phyloP scores from a whole-genome alignment of 2,888 invertebrate genomes.

The Pammene fasciana region DNA sequence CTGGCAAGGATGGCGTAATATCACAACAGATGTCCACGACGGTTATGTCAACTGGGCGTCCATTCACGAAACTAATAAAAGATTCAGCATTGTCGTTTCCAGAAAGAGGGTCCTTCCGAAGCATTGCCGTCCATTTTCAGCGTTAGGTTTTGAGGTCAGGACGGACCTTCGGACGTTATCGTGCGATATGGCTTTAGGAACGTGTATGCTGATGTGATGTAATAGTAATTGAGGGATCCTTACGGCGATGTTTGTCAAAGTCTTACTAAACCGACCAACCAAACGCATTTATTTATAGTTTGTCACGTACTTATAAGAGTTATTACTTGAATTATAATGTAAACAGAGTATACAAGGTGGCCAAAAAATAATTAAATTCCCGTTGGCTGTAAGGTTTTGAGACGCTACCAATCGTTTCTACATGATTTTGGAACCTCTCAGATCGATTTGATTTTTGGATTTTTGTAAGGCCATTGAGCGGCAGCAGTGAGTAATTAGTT shows the following conservation, averaged over 20 bases:
- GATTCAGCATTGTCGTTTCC: constrained; percentile 80
- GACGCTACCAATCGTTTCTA: no score
- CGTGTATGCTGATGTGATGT: constrained; percentile 44
- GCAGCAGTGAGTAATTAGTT: no score
- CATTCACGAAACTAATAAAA: constrained; percentile 82
- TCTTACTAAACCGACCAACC: not conserved
- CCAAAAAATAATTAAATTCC: no score
- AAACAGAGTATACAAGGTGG: no score
- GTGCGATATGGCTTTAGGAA: constrained; percentile 63
- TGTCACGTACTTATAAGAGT: no score
- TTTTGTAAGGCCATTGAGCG: no score
- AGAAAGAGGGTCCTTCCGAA: constrained; percentile 71
- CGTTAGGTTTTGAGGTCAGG: constrained; percentile 58
- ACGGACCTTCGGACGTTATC: constrained; percentile 66
- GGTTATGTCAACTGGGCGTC: constrained; percentile 80
- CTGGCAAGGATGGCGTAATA: constrained; percentile 75
- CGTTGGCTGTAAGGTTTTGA: no score
- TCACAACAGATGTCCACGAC: constrained; percentile 80
- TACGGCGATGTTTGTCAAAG: not conserved
- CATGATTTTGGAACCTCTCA: no score
- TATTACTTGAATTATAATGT: no score
- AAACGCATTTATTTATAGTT: no score
- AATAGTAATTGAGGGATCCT: constrained; percentile 14
- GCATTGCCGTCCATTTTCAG: constrained; percentile 42
- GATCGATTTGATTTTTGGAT: no score